Percentiles rank a stretch among this genome's conserved stretches.
These are phyloP conservation scores for Amphiura filiformis DNA, from an alignment of 35 echinoderm and acorn worm genomes.

Conservation along the genomic window DNA sequence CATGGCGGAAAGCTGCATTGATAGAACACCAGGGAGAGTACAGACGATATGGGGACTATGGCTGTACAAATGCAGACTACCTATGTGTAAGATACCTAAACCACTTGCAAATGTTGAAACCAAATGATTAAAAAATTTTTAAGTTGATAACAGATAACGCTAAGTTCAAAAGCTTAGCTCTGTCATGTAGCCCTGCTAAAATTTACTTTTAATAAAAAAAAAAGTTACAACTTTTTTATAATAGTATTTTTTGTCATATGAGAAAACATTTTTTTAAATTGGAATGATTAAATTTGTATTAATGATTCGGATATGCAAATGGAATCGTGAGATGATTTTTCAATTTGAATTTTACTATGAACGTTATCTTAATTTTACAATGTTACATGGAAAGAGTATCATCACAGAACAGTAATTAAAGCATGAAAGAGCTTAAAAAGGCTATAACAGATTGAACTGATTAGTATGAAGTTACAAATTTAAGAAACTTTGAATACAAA, in stretches of 20 bases:
- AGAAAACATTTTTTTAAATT: too few relatives aligned
- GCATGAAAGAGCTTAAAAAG: too few relatives aligned
- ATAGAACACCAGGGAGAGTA: conserved; percentile 39
- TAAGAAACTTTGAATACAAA: background rate
- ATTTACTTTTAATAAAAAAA: background rate
- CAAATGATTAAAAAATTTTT: background rate
- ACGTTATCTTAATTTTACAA: too few relatives aligned
- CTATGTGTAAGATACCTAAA: conserved; percentile 15
- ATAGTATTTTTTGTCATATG: background rate
- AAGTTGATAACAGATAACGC: background rate
- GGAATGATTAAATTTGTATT: too few relatives aligned
- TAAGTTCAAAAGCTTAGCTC: background rate
- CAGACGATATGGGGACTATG: background rate
- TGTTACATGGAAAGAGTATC: too few relatives aligned
- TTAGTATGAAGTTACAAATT: too few relatives aligned
- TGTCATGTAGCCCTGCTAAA: background rate
- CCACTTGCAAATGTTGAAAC: background rate
- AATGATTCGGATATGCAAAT: too few relatives aligned
- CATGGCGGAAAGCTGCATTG: background rate
- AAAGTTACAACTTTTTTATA: background rate
- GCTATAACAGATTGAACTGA: too few relatives aligned
- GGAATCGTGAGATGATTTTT: too few relatives aligned
- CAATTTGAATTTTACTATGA: too few relatives aligned
- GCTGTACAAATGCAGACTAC: conserved; percentile 33
- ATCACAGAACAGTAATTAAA: too few relatives aligned